phyloP scores from a whole-genome alignment of 2,888 invertebrate species.

The Drosophila cognata region DNA sequence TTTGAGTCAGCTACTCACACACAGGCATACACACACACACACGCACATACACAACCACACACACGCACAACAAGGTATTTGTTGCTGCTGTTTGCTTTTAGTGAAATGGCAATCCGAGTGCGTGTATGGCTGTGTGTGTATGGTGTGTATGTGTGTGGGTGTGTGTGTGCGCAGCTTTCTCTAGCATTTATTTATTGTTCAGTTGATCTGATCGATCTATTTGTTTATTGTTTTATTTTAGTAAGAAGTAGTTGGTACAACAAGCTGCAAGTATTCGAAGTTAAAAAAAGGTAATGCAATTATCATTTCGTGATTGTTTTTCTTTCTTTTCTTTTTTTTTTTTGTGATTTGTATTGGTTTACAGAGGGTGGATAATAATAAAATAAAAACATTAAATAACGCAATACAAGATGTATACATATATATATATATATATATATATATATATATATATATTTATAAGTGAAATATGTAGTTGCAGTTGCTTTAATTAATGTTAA shows the following conservation, averaged over 20 bases:
- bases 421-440: neutral
- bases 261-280: constrained; percentile 78
- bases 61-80: constrained; percentile 9
- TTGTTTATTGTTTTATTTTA: constrained; percentile 60
- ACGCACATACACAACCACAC: constrained; percentile 19
- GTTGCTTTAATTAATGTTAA: constrained; percentile 20
- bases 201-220: constrained; percentile 51
- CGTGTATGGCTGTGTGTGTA: constrained; percentile 8
- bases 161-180: constrained; percentile 32
- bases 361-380: constrained; percentile 19
- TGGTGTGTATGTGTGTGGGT: constrained; percentile 13
- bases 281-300: constrained; percentile 67
- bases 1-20: constrained; percentile 19
- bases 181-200: constrained; percentile 48
- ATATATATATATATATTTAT: neutral
- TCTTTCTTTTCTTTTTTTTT: constrained; percentile 3
- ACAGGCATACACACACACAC: constrained; percentile 19
- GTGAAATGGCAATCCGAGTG: constrained; percentile 6
- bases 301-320: constrained; percentile 46
- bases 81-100: neutral
- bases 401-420: constrained; percentile 32
- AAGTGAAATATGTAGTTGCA: constrained; percentile 10
- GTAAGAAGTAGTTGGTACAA: constrained; percentile 80
- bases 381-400: constrained; percentile 24
- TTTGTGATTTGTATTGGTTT: constrained; percentile 31